Base-by-base conservation (phyloP, 1,140 invertebrate species). In the Heliothis subflexa region DNA sequence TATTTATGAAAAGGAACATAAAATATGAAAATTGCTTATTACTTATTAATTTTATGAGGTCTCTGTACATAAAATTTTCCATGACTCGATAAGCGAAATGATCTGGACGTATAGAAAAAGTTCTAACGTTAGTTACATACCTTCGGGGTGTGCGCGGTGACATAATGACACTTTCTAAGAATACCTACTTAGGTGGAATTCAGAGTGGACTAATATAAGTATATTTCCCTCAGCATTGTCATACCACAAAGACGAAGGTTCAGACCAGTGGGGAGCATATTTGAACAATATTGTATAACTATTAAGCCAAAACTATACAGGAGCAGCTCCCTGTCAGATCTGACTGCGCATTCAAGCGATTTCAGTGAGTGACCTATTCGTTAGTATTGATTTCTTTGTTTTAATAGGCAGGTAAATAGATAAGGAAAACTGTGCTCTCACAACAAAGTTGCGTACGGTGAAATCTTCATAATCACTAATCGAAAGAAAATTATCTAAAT, bases 201-300 rank as follows among this genome's bases (percentile, higher is more conserved):
- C 33, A 40, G 5, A 9, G 33, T 5, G 33, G 5, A 45, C 9
- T 40, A 40, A 62, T 10, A 40, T 14, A 9, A 62, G 16, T 25
- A 81, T 28, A 62, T 72, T 47, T 80, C 68, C 59, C 47, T 55
- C 57, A 78, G 64, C 55, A 47, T 57, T 72, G 28, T 50, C 21
- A 25, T 18, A 18, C 49, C 74, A 40, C 54, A 62, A 57, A 86
- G 78, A 78, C 86, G 82, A 81, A 83, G 82, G 80, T 62, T 68
- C 59, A 81, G 81, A 33, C 81, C 57, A 45, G 62, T 81, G 21
- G 79, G 83, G 12, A 85, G 85, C 78, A 85, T 87, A 45, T 85
- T 85, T 18, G 90, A 92, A 82, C 85, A 87, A 33, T 93, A 91
- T 78, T 87, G 86, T 33, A 92, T 93, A 79, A 89, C 87, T 11